Percentiles rank a stretch among this genome's conserved stretches.
These are phyloP conservation scores for Apamea monoglypha DNA, from an alignment of 2,888 invertebrate genomes.

Conservation along the genomic window DNA sequence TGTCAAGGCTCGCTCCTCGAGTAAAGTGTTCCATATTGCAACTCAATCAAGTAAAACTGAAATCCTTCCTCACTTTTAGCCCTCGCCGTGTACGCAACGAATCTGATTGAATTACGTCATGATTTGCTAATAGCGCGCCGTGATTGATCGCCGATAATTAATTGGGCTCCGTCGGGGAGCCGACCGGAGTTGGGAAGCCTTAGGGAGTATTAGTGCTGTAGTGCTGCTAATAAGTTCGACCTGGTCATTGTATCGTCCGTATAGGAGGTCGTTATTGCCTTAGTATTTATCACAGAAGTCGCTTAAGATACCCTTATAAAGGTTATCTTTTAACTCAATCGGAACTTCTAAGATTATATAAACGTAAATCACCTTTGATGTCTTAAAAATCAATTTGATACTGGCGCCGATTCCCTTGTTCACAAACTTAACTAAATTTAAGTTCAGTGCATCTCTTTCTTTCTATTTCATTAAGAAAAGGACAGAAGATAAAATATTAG, in stretches of 20 bases:
- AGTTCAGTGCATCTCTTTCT: too few species aligned
- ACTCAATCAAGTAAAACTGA: constrained; percentile 38
- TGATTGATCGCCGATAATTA: constrained; percentile 62
- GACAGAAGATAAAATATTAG: too few species aligned
- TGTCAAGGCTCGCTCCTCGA: constrained; percentile 1
- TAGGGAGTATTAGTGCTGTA: constrained; percentile 18
- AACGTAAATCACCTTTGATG: neutral
- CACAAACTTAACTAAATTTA: too few species aligned
- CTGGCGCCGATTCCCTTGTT: too few species aligned
- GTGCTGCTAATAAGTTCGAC: constrained; percentile 18
- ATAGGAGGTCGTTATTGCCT: neutral
- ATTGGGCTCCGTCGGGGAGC: constrained; percentile 33
- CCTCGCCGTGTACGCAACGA: constrained; percentile 32
- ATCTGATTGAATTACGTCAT: constrained; percentile 63
- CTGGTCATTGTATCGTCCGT: constrained; percentile 13
- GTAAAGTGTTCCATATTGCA: constrained; percentile 25
- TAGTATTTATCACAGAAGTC: neutral
- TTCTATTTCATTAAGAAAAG: too few species aligned
- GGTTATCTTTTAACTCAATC: neutral
- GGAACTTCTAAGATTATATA: neutral
- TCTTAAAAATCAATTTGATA: neutral
- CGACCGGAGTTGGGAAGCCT: constrained; percentile 17
- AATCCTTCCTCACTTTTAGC: constrained; percentile 34
- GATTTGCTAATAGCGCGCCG: constrained; percentile 56
- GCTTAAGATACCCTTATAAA: neutral